Percentiles rank a stretch among this genome's conserved stretches.
phyloP scores from a whole-genome alignment of 2,888 invertebrate species.

The Homarus gammarus region DNA sequence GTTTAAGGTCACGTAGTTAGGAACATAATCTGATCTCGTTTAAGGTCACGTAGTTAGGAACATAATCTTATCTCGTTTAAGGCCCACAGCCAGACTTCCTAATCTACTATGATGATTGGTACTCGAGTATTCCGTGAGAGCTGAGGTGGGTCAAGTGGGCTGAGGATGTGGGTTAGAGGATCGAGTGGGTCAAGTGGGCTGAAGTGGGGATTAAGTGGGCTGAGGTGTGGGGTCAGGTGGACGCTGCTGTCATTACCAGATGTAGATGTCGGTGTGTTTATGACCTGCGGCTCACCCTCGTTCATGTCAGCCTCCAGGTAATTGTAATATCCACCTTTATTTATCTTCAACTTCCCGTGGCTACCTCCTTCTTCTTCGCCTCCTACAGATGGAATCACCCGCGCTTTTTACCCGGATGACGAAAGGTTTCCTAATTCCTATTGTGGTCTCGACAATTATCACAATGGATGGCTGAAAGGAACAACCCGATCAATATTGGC shows the following conservation, averaged over 20 bases:
- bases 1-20: too few relatives aligned
- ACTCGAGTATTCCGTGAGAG: too few relatives aligned
- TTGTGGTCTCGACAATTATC: background rate
- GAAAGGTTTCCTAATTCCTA: background rate
- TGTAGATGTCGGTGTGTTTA: background rate
- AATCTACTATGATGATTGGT: too few relatives aligned
- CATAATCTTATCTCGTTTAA: too few relatives aligned
- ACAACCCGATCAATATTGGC: constrained; percentile 14
- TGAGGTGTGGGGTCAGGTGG: too few relatives aligned
- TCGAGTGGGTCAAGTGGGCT: too few relatives aligned
- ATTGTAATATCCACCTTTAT: constrained; percentile 4
- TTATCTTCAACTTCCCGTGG: constrained; percentile 2
- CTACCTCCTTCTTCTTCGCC: background rate
- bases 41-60: too few relatives aligned
- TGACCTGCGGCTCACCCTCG: background rate
- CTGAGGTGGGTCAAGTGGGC: too few relatives aligned
- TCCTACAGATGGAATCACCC: background rate
- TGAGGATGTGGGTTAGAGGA: too few relatives aligned
- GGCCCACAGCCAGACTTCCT: too few relatives aligned
- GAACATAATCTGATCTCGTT: too few relatives aligned
- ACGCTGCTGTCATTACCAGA: background rate
- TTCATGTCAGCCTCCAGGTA: constrained; percentile 1
- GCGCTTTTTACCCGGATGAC: background rate
- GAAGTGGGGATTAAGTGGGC: too few relatives aligned
- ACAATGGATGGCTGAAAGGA: background rate